Conservation (phyloP, 2,888 invertebrate species). For the Ectobius pallidus region DNA sequence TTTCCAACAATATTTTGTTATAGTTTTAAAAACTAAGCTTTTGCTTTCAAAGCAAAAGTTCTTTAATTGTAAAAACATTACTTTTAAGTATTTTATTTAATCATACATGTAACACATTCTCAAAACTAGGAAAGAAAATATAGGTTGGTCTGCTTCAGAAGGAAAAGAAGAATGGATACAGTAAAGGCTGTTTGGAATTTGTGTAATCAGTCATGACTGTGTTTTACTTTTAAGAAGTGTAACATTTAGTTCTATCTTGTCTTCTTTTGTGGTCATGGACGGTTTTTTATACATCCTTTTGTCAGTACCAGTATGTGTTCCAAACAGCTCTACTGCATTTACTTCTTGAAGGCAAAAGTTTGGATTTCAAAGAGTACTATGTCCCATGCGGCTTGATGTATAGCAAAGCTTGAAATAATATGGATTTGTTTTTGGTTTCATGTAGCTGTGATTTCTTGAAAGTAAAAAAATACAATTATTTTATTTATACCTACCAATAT, state of each 20-base stretch:
- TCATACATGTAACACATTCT: background rate
- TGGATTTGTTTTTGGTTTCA: constrained; percentile 21
- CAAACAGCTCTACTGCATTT: too few relatives aligned
- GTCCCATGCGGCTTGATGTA: constrained; percentile 5
- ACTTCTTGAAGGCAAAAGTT: too few relatives aligned
- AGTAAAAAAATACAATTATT: constrained; percentile 29
- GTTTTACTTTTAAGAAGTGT: too few relatives aligned
- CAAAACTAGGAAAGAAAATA: background rate
- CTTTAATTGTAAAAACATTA: constrained; percentile 6
- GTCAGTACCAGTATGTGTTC: too few relatives aligned
- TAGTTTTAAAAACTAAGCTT: background rate
- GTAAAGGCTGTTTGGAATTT: too few relatives aligned
- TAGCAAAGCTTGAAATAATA: constrained; percentile 23
- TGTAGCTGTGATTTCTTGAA: constrained; percentile 34
- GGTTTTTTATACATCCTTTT: too few relatives aligned
- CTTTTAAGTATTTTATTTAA: constrained; percentile 30
- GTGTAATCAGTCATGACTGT: too few relatives aligned
- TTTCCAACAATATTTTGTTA: constrained; percentile 11
- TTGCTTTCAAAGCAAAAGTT: constrained; percentile 24
- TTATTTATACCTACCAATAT: constrained; percentile 34
- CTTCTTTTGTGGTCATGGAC: too few relatives aligned
- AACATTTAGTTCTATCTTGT: too few relatives aligned
- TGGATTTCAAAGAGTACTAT: too few relatives aligned
- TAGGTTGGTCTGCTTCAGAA: background rate
- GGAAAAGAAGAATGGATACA: too few relatives aligned